A percentile compares a stretch with the other conserved stretches of the same genome.
These are phyloP conservation scores for Pissodes strobi DNA, from an alignment of 1,140 invertebrate species.

Conservation along the genomic window DNA sequence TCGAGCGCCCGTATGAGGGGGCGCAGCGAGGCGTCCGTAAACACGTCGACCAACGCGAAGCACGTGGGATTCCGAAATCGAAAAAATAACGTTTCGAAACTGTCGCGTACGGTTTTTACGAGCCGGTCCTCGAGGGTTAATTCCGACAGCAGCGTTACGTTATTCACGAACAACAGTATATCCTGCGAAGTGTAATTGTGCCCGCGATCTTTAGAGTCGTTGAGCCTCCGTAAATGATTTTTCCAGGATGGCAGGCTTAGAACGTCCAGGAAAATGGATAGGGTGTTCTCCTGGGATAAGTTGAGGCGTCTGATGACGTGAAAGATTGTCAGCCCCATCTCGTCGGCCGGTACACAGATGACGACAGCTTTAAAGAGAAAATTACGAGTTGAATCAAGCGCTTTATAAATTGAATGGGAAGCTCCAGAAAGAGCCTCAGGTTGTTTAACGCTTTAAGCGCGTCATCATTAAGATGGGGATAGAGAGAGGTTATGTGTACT, in stretches of 20 bases:
- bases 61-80: slow-evolving; percentile 5
- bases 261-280: slow-evolving; percentile 50
- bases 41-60: slow-evolving; percentile 43
- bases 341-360: slow-evolving; percentile 47
- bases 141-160: slow-evolving; percentile 16
- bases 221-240: slow-evolving; percentile 4
- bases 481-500: too few relatives aligned
- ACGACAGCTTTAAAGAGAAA: slow-evolving; percentile 49
- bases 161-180: slow-evolving; percentile 41
- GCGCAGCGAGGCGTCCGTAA: slow-evolving; percentile 39
- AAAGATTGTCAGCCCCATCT: slow-evolving; percentile 44
- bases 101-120: slow-evolving; percentile 30
- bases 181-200: slow-evolving; percentile 27
- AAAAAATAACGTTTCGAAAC: slow-evolving; percentile 1
- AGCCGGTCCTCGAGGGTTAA: slow-evolving; percentile 33
- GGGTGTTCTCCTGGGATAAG: slow-evolving; percentile 43
- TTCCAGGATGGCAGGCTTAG: slow-evolving; percentile 49
- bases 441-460: too few relatives aligned
- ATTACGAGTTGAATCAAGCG: too few relatives aligned
- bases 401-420: too few relatives aligned
- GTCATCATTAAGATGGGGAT: too few relatives aligned
- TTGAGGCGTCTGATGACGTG: slow-evolving; percentile 42
- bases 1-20: slow-evolving; percentile 39
- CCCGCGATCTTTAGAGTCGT: background rate
- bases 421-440: too few relatives aligned